phyloP scores from a whole-genome alignment of 2,797 vertebrate genomes.

The Cuniculus paca region DNA sequence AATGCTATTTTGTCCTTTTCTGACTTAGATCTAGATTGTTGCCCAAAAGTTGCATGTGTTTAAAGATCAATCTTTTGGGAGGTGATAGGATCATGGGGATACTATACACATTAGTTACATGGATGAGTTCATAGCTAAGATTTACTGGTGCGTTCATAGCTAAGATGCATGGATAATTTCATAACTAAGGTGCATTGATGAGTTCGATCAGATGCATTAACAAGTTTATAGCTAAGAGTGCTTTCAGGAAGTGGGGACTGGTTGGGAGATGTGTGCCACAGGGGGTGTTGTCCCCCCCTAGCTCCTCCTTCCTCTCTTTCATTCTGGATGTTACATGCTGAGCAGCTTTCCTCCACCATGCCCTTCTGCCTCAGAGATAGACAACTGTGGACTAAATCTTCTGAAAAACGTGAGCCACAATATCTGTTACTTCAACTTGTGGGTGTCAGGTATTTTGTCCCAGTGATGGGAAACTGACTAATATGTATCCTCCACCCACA shows the following conservation, averaged over 20 bases:
- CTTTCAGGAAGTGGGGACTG: neutral
- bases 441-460: neutral
- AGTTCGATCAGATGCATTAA: neutral
- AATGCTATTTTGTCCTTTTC: neutral
- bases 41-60: neutral
- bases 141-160: neutral
- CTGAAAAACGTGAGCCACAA: neutral
- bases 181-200: neutral
- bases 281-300: neutral
- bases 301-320: neutral
- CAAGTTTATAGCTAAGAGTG: neutral
- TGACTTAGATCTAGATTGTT: neutral
- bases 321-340: neutral
- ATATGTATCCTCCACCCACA: neutral
- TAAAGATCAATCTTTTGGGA: neutral
- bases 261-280: neutral
- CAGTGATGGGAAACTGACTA: neutral
- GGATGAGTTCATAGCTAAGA: neutral
- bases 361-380: neutral
- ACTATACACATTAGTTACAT: neutral
- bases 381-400: neutral
- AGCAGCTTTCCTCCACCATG: neutral
- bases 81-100: neutral
- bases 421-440: neutral
- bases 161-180: neutral